Conservation (phyloP, 92 coral and sea anemone genomes). For the Bergia puertoricense region DNA sequence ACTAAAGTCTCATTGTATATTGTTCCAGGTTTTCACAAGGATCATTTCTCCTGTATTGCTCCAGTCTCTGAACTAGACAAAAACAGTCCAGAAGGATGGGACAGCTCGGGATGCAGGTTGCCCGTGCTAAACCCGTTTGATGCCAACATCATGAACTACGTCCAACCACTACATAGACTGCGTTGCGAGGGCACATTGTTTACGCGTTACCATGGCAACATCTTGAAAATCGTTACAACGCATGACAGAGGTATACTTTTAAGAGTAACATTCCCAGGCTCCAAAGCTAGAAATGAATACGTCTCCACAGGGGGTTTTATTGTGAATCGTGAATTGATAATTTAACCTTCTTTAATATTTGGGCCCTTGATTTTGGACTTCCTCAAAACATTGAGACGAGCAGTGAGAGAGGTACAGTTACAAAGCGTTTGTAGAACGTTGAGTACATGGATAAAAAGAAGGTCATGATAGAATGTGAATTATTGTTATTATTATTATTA, state of each 20-base stretch:
- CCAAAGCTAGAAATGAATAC: too few relatives aligned
- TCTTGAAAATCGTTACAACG: constrained; percentile 50
- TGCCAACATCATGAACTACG: constrained; percentile 40
- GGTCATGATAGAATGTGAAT: too few relatives aligned
- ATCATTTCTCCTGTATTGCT: neutral
- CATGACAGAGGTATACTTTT: constrained; percentile 54
- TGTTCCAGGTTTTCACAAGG: neutral
- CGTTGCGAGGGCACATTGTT: constrained; percentile 56
- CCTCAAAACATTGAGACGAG: too few relatives aligned
- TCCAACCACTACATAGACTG: constrained; percentile 41
- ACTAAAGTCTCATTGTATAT: too few relatives aligned
- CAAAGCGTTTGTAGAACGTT: too few relatives aligned
- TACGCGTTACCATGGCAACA: constrained; percentile 55
- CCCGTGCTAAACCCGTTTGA: constrained; percentile 71
- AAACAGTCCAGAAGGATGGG: neutral
- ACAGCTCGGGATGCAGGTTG: constrained; percentile 50
- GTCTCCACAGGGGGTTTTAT: too few relatives aligned
- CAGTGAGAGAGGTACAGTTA: too few relatives aligned
- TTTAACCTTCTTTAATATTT: too few relatives aligned
- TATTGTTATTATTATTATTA: too few relatives aligned
- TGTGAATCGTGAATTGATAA: too few relatives aligned
- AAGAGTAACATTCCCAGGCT: neutral
- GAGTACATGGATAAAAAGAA: too few relatives aligned
- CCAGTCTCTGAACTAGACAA: neutral
- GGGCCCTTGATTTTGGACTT: too few relatives aligned